Evolutionary conservation across 2,888 invertebrate species (phyloP).

Genomic region (Himalopsyche kuldschensis): DNA sequence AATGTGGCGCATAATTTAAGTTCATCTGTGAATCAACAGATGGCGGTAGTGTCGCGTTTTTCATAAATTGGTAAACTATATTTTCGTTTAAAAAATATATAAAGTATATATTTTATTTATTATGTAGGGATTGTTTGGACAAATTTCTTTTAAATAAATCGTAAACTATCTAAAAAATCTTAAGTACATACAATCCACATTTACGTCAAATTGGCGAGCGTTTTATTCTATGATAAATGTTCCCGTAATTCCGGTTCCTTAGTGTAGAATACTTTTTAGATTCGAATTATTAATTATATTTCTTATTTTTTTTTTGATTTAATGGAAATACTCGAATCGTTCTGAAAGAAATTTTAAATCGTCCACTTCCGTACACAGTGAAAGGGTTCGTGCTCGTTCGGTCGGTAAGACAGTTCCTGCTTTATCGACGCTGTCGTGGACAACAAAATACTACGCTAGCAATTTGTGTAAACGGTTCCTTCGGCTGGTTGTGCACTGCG

Average conservation of each 20-base stretch:
- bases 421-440: neutral
- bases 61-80: no score
- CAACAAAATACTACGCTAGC: conserved; percentile 1
- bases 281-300: neutral
- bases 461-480: neutral
- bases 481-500: neutral
- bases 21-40: neutral
- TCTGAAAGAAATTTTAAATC: neutral
- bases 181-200: no score
- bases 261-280: neutral
- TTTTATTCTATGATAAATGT: no score
- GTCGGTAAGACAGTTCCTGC: neutral
- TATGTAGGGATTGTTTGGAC: no score
- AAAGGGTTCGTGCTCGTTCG: neutral
- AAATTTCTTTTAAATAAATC: no score
- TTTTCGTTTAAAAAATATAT: no score
- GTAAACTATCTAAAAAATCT: no score
- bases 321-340: neutral
- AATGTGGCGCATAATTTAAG: neutral
- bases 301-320: no score
- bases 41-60: neutral
- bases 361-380: neutral
- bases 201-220: no score
- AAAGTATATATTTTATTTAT: no score
- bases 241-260: no score